phyloP scores from a whole-genome alignment of 2,888 invertebrate species.

The Eupithecia tripunctaria region DNA sequence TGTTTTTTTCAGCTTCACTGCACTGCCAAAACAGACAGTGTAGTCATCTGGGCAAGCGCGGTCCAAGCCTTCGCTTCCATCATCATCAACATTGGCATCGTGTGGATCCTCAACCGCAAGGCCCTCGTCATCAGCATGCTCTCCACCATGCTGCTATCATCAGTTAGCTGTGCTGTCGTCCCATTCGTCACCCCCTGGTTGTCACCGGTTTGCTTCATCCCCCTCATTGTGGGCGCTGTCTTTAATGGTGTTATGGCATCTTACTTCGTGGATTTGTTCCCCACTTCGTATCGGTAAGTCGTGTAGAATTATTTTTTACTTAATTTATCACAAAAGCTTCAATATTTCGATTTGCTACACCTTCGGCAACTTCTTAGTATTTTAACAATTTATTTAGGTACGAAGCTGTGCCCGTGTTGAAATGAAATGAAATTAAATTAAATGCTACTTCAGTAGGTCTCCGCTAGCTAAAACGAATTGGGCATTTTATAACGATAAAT shows the following conservation, averaged over 20 bases:
- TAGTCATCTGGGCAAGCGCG: constrained; percentile 41
- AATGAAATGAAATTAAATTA: too few species aligned
- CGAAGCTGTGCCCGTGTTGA: too few species aligned
- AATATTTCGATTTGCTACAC: too few species aligned
- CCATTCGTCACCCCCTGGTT: constrained; percentile 47
- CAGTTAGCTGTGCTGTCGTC: constrained; percentile 45
- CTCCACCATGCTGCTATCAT: constrained; percentile 40
- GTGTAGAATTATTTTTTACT: not conserved
- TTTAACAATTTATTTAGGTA: too few species aligned
- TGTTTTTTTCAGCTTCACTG: constrained; percentile 21
- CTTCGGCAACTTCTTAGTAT: too few species aligned
- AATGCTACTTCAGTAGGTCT: too few species aligned
- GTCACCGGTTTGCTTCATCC: constrained; percentile 57
- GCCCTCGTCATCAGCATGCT: constrained; percentile 47
- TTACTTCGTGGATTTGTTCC: constrained; percentile 73
- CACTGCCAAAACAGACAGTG: constrained; percentile 13
- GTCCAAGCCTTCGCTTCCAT: constrained; percentile 44
- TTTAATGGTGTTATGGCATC: constrained; percentile 64
- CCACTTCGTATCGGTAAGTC: constrained; percentile 71
- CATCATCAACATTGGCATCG: constrained; percentile 45
- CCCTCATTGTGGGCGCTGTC: constrained; percentile 66
- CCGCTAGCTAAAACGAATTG: too few species aligned
- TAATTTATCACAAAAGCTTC: not conserved
- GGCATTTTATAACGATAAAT: too few species aligned
- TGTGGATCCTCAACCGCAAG: constrained; percentile 48